Conservation (phyloP, 2,113 vertebrate genomes). For the Phalacrocorax pelagicus region DNA sequence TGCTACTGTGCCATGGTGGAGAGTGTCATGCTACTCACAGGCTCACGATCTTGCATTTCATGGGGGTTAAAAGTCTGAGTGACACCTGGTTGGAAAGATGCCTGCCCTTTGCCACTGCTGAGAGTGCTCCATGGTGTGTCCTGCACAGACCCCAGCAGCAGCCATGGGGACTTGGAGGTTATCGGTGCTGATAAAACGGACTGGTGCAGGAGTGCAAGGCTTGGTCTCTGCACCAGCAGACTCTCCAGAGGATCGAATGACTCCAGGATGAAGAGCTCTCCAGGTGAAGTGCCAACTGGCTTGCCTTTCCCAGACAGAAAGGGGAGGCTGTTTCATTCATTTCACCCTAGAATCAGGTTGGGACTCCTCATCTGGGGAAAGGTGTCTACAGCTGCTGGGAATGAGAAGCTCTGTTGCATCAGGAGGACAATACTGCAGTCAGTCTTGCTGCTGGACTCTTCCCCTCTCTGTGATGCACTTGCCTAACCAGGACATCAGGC, state of each 20-base stretch:
- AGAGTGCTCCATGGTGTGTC: background rate
- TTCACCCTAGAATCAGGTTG: background rate
- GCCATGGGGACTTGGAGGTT: background rate
- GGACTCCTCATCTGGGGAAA: background rate
- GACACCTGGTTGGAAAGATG: background rate
- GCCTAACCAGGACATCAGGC: accelerated
- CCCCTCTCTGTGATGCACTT: background rate
- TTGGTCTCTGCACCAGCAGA: background rate
- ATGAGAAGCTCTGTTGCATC: background rate
- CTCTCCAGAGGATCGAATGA: background rate
- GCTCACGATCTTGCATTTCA: background rate
- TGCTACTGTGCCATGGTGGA: background rate
- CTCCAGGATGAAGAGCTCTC: background rate
- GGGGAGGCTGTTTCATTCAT: background rate
- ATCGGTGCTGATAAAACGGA: accelerated
- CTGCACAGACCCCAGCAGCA: background rate
- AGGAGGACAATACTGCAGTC: background rate
- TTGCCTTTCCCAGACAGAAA: background rate
- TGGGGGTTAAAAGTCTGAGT: background rate
- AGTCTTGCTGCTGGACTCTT: background rate
- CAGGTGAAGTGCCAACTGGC: background rate
- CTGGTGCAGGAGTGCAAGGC: background rate
- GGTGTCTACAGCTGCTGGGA: background rate
- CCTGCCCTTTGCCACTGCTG: background rate
- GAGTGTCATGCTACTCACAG: no score